Evolutionary conservation across 2,797 vertebrate species (phyloP).

Genomic region (Valencia hispanica): DNA sequence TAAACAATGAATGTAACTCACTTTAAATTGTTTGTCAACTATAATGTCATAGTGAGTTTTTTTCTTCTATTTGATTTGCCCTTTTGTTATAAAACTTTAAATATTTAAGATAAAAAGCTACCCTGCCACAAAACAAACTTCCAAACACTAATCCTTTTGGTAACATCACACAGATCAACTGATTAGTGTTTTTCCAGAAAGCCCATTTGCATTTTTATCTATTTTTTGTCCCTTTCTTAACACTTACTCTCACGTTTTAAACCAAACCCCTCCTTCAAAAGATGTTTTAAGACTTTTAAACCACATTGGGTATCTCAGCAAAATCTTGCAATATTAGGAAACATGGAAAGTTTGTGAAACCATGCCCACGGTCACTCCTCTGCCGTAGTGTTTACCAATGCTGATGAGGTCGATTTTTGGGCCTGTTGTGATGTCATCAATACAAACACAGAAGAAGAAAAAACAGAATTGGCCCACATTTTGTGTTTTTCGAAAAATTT

Average conservation of each 20-base stretch:
- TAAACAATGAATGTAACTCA: too few relatives aligned
- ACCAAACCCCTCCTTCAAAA: background rate
- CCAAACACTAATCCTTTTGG: background rate
- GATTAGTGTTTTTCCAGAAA: background rate
- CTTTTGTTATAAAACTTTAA: background rate
- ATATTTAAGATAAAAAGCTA: background rate
- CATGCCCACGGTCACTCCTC: background rate
- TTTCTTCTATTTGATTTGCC: too few relatives aligned
- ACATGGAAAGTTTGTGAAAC: background rate
- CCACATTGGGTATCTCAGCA: background rate
- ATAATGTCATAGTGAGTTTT: too few relatives aligned
- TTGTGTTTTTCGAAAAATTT: background rate
- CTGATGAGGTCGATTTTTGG: background rate
- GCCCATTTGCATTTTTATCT: background rate
- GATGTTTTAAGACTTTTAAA: background rate
- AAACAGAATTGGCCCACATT: background rate
- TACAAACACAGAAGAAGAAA: background rate
- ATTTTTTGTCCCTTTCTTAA: background rate
- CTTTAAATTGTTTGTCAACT: too few relatives aligned
- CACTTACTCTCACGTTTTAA: background rate
- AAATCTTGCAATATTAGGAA: background rate
- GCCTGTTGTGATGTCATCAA: background rate
- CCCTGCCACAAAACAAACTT: background rate
- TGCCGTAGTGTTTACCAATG: background rate
- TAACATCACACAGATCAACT: background rate